A percentile compares a stretch with the other conserved stretches of the same genome.
phyloP scores from a whole-genome alignment of 1,140 invertebrate genomes.

The Brevipalpus yothersi region DNA sequence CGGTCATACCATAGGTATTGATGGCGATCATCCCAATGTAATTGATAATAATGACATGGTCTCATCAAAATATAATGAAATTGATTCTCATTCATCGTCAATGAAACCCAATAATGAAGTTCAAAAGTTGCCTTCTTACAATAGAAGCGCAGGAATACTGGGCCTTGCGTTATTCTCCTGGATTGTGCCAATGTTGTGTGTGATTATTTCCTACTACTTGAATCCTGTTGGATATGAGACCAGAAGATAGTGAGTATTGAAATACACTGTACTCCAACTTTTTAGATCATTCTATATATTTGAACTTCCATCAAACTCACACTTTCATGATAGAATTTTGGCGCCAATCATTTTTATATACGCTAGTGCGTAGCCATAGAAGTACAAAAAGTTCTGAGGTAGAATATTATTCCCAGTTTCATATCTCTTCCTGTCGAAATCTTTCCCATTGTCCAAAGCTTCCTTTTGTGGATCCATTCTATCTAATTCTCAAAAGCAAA shows the following conservation, averaged over 20 bases:
- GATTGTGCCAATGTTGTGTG: conserved; percentile 9
- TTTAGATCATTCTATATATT: no score
- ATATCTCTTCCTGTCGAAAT: no score
- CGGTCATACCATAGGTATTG: not conserved
- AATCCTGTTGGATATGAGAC: conserved; percentile 39
- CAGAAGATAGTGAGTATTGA: conserved; percentile 24
- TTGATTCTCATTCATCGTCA: not conserved
- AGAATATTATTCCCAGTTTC: no score
- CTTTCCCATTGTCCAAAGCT: not conserved
- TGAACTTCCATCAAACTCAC: no score
- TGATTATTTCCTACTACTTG: conserved; percentile 28
- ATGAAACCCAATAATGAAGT: not conserved
- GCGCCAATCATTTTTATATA: no score
- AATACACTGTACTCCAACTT: no score
- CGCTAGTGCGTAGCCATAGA: no score
- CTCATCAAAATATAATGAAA: not conserved
- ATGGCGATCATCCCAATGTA: not conserved
- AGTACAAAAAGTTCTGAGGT: no score
- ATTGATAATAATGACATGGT: not conserved
- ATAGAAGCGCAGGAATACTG: no score
- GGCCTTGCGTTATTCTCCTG: conserved; percentile 10
- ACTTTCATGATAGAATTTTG: no score
- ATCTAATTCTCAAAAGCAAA: not conserved
- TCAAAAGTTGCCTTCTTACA: not conserved
- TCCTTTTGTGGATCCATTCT: not conserved